Evolutionary conservation across 1,140 invertebrate species (phyloP), one percentile per base, ranked within the genome.

Genomic region (Leptestheria dahalacensis): DNA sequence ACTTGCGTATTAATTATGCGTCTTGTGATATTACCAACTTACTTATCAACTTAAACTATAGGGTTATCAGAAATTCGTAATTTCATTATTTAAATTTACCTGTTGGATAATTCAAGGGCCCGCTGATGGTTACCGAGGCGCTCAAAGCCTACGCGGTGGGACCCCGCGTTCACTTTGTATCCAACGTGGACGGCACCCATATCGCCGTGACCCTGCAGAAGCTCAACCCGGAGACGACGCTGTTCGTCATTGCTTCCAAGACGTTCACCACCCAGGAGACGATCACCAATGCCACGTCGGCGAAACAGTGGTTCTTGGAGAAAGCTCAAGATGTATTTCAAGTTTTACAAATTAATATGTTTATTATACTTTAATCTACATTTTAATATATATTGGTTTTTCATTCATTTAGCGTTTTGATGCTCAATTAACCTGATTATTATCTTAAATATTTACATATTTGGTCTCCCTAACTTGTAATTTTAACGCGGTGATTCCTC

Each of bases 251-350:
- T 70, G 96, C 96, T 11, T 98, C 94, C 1, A 99, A 99, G 76
- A 98, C 95, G 0, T 99, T 97, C 71, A 98, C 95, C 10, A 99
- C 97, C 1, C 95, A 99, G 72, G 97, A 99, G 79, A 99, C 97
- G 2, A 97, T 99, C 64, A 98, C 96, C 18, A 99, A 99, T 76
- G 96, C 97, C 3, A 86, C 83, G 3, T 96, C 96, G 15, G 96
- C 97, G 1, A 97, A 97, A 71, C 74, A 80, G 51, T 99, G 97
- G 97, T 89, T 99, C 68, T 71, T 99, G 48, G 75, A 83, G 24
- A 73, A 70, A 48, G 84, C 90, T 48, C 91, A 92, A 72, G 84
- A 95, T 77, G 90, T 92, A 75, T 41, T 41, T 41, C 15, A 41
- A 41, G 15, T 6, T 41, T 15, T 41, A 41, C 33, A 41, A 41